Conservation (phyloP, 2,797 vertebrate species). For the Staurois parvus region DNA sequence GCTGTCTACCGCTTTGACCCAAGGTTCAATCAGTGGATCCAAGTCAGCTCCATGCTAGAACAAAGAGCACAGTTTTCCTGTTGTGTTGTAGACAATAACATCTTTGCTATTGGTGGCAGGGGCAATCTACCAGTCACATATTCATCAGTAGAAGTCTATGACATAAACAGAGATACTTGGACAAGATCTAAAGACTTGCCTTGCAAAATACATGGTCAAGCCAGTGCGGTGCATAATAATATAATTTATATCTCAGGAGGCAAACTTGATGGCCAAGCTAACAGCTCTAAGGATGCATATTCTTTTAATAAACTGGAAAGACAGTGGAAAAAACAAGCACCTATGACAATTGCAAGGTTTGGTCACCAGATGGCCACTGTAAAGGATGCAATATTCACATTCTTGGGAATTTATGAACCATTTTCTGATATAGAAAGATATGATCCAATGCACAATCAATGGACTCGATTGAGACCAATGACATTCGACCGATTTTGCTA, state of each 20-base stretch:
- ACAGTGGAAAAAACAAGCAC: constrained; percentile 82
- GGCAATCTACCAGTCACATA: constrained; percentile 68
- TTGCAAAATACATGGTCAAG: constrained; percentile 83
- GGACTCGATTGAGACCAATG: constrained; percentile 88
- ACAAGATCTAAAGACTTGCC: constrained; percentile 77
- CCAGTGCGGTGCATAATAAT: constrained; percentile 78
- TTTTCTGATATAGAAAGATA: constrained; percentile 95
- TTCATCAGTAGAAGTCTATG: constrained; percentile 88
- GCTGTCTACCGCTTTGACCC: constrained; percentile 90
- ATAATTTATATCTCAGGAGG: constrained; percentile 89
- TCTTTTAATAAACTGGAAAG: constrained; percentile 71
- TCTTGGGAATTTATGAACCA: constrained; percentile 91
- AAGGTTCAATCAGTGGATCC: constrained; percentile 85
- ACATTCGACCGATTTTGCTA: constrained; percentile 88
- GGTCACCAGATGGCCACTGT: constrained; percentile 88
- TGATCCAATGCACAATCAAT: constrained; percentile 79
- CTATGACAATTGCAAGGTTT: constrained; percentile 91
- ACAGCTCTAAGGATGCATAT: constrained; percentile 84
- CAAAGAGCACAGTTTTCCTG: constrained; percentile 87
- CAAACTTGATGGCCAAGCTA: constrained; percentile 69
- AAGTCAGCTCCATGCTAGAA: constrained; percentile 81
- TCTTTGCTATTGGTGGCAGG: constrained; percentile 88
- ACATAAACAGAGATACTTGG: constrained; percentile 85
- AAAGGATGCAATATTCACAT: constrained; percentile 83
- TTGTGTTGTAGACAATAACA: constrained; percentile 78